Conservation (phyloP, 2,797 vertebrate species). For the Protosalanx chinensis region DNA sequence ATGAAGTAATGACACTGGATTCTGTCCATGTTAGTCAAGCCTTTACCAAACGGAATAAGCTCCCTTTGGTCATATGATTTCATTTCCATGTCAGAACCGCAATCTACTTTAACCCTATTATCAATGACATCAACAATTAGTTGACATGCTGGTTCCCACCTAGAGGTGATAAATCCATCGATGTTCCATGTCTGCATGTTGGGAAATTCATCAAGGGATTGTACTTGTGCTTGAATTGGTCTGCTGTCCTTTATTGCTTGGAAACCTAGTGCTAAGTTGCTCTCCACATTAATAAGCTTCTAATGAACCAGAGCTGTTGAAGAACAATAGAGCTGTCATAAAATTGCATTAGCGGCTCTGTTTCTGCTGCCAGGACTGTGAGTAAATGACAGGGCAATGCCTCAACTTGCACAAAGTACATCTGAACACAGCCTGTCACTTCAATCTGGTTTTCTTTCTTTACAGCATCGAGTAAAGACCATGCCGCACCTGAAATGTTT, state of each 20-base stretch:
- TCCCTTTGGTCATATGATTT: slow-evolving; percentile 10
- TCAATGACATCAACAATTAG: background rate
- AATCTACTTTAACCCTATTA: background rate
- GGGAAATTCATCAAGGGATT: slow-evolving; percentile 1
- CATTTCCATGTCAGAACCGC: background rate
- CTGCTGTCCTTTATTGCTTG: background rate
- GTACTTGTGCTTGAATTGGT: background rate
- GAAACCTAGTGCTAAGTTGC: slow-evolving; percentile 9
- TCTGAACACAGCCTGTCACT: slow-evolving; percentile 14
- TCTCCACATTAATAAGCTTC: slow-evolving; percentile 16
- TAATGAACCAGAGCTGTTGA: slow-evolving; percentile 17
- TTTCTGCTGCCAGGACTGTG: background rate
- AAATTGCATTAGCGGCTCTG: background rate
- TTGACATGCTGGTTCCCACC: background rate
- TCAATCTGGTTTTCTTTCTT: background rate
- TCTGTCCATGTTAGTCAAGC: slow-evolving; percentile 11
- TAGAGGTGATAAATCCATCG: background rate
- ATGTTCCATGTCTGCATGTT: slow-evolving; percentile 16
- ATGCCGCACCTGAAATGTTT: background rate
- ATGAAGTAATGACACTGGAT: slow-evolving; percentile 20
- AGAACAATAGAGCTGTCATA: slow-evolving; percentile 4
- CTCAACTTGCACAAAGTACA: slow-evolving; percentile 14
- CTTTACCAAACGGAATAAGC: slow-evolving; percentile 13
- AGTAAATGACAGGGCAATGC: slow-evolving; percentile 16
- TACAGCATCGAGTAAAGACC: slow-evolving; percentile 13